Evolutionary conservation across 2,113 vertebrate species (phyloP), one percentile per base, ranked within the genome.

Genomic region (Orcinus orca): DNA sequence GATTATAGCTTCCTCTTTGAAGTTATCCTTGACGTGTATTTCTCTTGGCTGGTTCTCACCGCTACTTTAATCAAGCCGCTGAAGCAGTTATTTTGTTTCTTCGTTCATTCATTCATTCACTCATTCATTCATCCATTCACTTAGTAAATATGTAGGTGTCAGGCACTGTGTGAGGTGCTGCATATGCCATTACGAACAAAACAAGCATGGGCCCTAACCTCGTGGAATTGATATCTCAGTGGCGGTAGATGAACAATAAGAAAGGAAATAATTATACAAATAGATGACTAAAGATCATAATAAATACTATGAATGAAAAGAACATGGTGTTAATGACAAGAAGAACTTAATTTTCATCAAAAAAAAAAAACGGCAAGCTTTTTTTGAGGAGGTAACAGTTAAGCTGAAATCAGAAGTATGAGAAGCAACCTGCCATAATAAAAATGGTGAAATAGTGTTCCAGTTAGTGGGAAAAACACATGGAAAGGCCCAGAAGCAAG

Each of bases 1-100:
- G 41, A 80, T 79, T 89, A 20, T 23, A 38, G 63, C 85, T 85
- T 88, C n/a, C 25, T 88, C 70, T 96, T 47, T 90, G 88, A 87
- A 92, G 81, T 41, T 53, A 44, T 71, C 41, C 67, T 71, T 90
- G 91, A 38, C 67, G 82, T 60, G 9, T 38, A 31, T 65, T 73
- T 71, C 76, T 53, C 50, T 90, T 60, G 33, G 26, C 81, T 71
- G 85, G 18, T 55, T 84, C 76, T 60, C 36, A 62, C 17, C 29
- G 58, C 83, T 67, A 36, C 31, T 89, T 83, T 47, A 38, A 58
- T 90, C 41, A 63, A 20, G 60, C 77, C n/a, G 77, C 73, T 74
- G 14, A n/a, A 95, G 29, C 44, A 55, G n/a, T 62, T 62, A 6
- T 31, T 92, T 67, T 70, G 31, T 63, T 70, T 63, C n/a, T n/a